A percentile compares a stretch with the other conserved stretches of the same genome.
phyloP scores from a whole-genome alignment of 2,888 invertebrate species.

The Nomada flava region DNA sequence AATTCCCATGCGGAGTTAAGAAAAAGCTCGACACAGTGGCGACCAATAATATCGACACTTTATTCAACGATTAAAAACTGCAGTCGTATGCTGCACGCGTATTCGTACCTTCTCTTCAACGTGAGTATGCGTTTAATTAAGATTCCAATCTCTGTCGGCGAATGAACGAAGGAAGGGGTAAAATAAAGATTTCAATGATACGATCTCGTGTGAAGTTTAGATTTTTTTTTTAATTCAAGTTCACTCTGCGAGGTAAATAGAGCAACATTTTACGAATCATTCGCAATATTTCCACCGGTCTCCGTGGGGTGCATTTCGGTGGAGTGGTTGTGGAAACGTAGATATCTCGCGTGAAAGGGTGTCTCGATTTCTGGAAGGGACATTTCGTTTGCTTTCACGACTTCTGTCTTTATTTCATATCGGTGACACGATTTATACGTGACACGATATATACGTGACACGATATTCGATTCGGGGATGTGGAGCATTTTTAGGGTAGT shows the following conservation, averaged over 20 bases:
- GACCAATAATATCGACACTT: constrained; percentile 27
- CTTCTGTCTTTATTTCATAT: constrained; percentile 29
- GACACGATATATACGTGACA: constrained; percentile 30
- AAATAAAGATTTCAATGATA: constrained; percentile 3
- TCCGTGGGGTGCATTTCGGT: not conserved
- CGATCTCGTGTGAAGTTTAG: too few relatives aligned
- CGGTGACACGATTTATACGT: constrained; percentile 26
- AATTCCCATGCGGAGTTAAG: not conserved
- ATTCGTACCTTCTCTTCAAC: not conserved
- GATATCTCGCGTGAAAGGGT: constrained; percentile 43
- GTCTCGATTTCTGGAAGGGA: constrained; percentile 40
- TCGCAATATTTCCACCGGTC: not conserved
- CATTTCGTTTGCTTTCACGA: constrained; percentile 48
- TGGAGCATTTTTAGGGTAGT: constrained; percentile 26
- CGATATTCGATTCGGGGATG: constrained; percentile 37
- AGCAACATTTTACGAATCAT: not conserved
- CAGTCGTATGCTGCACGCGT: not conserved
- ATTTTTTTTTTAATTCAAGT: too few relatives aligned
- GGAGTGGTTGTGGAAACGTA: not conserved
- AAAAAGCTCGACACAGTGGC: not conserved
- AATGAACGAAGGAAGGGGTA: not conserved
- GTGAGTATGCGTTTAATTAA: constrained; percentile 10
- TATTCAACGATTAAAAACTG: constrained; percentile 27
- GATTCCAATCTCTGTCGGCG: not conserved
- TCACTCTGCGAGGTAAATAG: too few relatives aligned